phyloP scores from a whole-genome alignment of 2,888 invertebrate genomes.

The Cataglyphis rosenhaueri region DNA sequence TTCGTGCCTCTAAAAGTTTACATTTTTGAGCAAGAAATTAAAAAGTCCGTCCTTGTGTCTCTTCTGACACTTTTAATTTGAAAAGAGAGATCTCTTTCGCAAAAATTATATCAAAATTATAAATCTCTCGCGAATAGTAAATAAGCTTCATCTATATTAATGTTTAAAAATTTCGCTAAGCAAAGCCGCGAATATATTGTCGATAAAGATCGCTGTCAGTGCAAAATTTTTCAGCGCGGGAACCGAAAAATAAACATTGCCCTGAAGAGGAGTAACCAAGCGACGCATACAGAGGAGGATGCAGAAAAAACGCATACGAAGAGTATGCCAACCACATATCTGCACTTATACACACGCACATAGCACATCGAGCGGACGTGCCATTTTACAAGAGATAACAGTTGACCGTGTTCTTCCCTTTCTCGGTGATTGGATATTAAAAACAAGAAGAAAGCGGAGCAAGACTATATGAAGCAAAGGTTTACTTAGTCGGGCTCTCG shows the following conservation, averaged over 20 bases:
- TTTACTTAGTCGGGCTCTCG: constrained; percentile 67
- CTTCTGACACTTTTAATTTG: not conserved
- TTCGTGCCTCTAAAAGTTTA: not conserved
- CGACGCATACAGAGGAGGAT: constrained; percentile 4
- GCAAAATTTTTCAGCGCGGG: constrained; percentile 13
- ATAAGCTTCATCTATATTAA: constrained; percentile 16
- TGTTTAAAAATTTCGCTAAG: constrained; percentile 30
- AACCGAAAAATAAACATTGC: constrained; percentile 45
- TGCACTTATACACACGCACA: not conserved
- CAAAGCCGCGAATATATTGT: not conserved
- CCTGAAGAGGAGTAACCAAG: not conserved
- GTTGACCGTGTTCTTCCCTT: constrained; percentile 56
- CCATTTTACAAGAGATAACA: constrained; percentile 34
- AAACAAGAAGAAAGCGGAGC: constrained; percentile 60
- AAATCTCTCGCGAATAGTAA: not conserved
- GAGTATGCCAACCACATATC: not conserved
- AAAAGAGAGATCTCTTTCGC: not conserved
- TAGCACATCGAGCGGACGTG: not conserved
- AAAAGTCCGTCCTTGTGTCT: not conserved
- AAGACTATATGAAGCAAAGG: constrained; percentile 25
- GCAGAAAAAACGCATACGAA: constrained; percentile 27
- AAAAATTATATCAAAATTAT: constrained; percentile 8
- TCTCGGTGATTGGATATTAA: constrained; percentile 65
- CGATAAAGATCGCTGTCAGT: not conserved
- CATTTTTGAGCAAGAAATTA: not conserved